Conservation (phyloP, 2,113 vertebrate genomes). For the Nycticryphes semicollaris region DNA sequence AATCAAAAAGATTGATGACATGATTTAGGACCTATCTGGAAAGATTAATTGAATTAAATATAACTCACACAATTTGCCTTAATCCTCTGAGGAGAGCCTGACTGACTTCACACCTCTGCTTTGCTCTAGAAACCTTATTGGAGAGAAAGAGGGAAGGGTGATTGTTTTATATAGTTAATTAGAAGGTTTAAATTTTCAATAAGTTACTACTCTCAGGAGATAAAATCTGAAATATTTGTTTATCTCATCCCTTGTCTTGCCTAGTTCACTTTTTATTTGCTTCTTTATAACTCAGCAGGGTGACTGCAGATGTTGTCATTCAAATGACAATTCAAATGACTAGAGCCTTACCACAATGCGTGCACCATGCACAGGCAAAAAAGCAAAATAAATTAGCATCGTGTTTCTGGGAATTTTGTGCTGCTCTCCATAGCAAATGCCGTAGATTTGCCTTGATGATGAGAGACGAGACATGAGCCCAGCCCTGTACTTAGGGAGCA, state of each 20-base stretch:
- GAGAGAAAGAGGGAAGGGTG: not conserved
- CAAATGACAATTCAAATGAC: not conserved
- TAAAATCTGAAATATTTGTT: not conserved
- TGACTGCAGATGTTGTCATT: not conserved
- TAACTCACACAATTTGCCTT: not conserved
- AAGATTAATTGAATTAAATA: conserved; percentile 35
- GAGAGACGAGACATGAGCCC: accelerated
- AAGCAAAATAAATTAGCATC: not conserved
- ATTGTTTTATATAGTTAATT: not conserved
- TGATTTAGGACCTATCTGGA: conserved; percentile 2
- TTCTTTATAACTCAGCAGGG: not conserved
- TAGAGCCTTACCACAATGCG: not conserved
- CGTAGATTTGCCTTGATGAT: not conserved
- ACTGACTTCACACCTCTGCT: not conserved
- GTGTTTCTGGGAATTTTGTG: not conserved
- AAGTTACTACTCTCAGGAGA: not conserved
- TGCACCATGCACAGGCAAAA: not conserved
- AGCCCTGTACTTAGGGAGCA: not conserved
- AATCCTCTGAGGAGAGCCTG: not conserved
- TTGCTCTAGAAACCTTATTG: not conserved
- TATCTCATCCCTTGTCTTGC: not conserved
- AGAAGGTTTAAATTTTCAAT: not conserved
- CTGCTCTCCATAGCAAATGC: not conserved
- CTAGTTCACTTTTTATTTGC: not conserved
- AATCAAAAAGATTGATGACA: conserved; percentile 2